Conservation (phyloP, 2,113 vertebrate species). For the Caloenas nicobarica region DNA sequence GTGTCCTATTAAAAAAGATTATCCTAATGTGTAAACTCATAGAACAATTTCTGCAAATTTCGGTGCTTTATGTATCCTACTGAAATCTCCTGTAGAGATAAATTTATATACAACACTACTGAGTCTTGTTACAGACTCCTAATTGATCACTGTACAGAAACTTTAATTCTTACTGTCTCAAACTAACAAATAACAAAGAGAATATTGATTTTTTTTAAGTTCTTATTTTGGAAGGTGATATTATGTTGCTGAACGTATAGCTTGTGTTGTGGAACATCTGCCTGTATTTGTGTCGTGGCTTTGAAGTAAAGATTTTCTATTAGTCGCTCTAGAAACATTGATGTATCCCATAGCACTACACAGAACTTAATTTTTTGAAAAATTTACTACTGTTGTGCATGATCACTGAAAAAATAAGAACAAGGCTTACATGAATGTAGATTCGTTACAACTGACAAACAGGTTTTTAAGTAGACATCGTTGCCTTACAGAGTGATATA, state of each 20-base stretch:
- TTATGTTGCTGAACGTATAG: neutral
- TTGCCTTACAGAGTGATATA: neutral
- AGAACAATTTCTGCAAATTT: neutral
- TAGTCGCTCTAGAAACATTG: neutral
- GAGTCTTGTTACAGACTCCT: neutral
- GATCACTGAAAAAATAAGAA: neutral
- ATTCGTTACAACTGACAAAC: neutral
- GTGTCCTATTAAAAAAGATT: neutral
- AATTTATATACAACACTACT: neutral
- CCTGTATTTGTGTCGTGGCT: neutral
- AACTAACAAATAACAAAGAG: neutral
- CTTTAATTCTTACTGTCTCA: neutral
- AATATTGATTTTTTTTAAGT: neutral
- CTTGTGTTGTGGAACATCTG: neutral
- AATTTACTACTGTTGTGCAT: neutral
- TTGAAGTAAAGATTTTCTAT: neutral
- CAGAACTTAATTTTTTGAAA: neutral
- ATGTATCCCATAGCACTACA: neutral
- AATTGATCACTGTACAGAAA: neutral
- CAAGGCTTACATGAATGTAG: neutral
- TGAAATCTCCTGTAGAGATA: neutral
- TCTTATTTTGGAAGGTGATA: constrained; percentile 5
- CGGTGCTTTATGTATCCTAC: neutral
- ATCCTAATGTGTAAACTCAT: neutral
- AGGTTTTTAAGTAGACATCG: neutral